Base-by-base conservation (phyloP, 2,797 vertebrate genomes). In the Catharus ustulatus region DNA sequence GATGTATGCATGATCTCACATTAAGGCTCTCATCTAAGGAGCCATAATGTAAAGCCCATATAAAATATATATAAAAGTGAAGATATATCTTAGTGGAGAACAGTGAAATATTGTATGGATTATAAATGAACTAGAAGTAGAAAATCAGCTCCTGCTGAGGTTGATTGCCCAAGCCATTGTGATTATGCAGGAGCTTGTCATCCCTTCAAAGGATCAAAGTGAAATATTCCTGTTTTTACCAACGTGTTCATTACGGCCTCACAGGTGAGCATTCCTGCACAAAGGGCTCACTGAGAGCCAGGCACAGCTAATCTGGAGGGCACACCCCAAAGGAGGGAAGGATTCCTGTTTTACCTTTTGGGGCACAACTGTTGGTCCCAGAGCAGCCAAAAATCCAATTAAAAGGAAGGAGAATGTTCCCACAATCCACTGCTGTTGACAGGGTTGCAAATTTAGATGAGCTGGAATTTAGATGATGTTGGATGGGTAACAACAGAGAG, bases 81-180 rank as follows among this genome's bases (percentile, higher is more conserved):
- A 79, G n/a, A 42, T 46, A 51, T 19, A 24, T 57, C 74, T 68
- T 19, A 71, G 55, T 54, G 54, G 68, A 85, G 58, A 78, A 61
- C 59, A 86, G 76, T 76, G 72, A 95, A 83, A 67, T 85, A 87
- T n/a, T 79, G 67, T 38, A 88, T 58, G 76, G 90, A 82, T 88
- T 96, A 83, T 92, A 82, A 91, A 82, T 68, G 85, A 72, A 40
- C 73, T 67, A 79, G 77, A 68, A 66, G 43, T 43, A 43, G 67
- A 90, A 92, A 91, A 92, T 89, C 77, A 82, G 87, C 40, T 94
- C 64, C 87, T 82, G 77, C 68, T 91, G 84, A 87, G 87, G 62
- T 4, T 93, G 93, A 84, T 83, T 80, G 52, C 90, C 93, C 49
- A 68, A 91, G 71, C 73, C 72, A 81, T 59, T 68, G 48, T 0